A percentile compares a stretch with the other conserved stretches of the same genome.
These are phyloP conservation scores for Rhizoglyphus robini DNA, from an alignment of 1,140 invertebrate species.

Conservation along the genomic window DNA sequence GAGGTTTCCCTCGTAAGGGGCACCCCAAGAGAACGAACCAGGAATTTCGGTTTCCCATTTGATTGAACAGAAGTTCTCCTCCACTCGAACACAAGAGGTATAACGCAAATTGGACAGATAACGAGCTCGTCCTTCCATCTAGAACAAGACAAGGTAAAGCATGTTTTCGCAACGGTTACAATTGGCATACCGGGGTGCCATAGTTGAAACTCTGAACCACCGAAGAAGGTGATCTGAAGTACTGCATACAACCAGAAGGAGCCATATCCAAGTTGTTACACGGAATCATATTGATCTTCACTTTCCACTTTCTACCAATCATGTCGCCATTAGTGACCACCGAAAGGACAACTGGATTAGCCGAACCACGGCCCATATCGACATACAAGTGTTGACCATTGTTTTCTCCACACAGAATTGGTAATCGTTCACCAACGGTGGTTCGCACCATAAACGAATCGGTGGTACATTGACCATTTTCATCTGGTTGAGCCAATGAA, in stretches of 20 bases:
- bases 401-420: constrained; percentile 62
- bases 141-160: neutral
- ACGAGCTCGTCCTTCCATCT: constrained; percentile 39
- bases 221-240: constrained; percentile 26
- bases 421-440: constrained; percentile 44
- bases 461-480: constrained; percentile 51
- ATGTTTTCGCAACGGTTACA: neutral
- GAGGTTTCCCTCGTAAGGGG: constrained; percentile 23
- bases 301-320: constrained; percentile 56
- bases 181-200: constrained; percentile 29
- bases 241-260: constrained; percentile 28
- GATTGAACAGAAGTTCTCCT: constrained; percentile 73
- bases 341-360: constrained; percentile 49
- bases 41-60: constrained; percentile 30
- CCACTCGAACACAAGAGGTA: constrained; percentile 64
- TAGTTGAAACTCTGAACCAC: constrained; percentile 48
- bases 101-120: constrained; percentile 79
- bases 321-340: constrained; percentile 45
- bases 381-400: constrained; percentile 71
- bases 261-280: constrained; percentile 47
- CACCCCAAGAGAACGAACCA: constrained; percentile 27
- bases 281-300: constrained; percentile 56
- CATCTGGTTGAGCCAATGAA: constrained; percentile 52
- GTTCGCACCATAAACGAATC: constrained; percentile 58
- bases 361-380: constrained; percentile 52